Percentiles rank a stretch among this genome's conserved stretches.
phyloP scores from a whole-genome alignment of 2,797 vertebrate species.

The Scolopax rusticola region DNA sequence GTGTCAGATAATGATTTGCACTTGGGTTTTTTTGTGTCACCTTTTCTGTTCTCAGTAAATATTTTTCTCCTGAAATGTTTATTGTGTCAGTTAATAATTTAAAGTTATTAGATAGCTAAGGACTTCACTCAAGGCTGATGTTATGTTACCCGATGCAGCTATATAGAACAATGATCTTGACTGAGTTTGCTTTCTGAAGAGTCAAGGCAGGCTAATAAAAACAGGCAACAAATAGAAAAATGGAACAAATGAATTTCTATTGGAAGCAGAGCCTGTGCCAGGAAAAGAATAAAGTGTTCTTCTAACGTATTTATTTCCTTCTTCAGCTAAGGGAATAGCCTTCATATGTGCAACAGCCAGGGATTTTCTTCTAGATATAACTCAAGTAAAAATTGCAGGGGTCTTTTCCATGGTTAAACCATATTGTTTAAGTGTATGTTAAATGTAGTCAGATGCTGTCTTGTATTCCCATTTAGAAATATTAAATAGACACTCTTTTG shows the following conservation, averaged over 20 bases:
- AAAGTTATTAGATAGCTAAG: neutral
- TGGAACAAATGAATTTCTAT: neutral
- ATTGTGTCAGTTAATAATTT: slow-evolving; percentile 6
- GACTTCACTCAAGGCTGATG: neutral
- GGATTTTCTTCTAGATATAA: neutral
- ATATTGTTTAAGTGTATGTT: neutral
- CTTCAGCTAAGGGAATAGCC: neutral
- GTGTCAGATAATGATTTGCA: neutral
- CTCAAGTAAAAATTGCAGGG: neutral
- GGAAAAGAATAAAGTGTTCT: neutral
- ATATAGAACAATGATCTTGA: neutral
- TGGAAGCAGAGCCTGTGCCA: neutral
- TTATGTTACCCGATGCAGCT: neutral
- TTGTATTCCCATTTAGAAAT: neutral
- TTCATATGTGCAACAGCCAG: neutral
- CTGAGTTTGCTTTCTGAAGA: neutral
- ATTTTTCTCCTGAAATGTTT: slow-evolving; percentile 5
- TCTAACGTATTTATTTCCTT: neutral
- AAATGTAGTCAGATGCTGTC: neutral
- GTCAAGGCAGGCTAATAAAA: neutral
- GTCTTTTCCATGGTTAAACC: neutral
- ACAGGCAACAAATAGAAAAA: neutral
- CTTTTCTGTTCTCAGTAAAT: neutral
- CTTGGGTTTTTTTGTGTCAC: neutral
- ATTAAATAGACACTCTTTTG: neutral